A percentile compares a stretch with the other conserved stretches of the same genome.
Evolutionary conservation across 2,113 vertebrate genomes (phyloP).

Genomic region (Lepisosteus osseus): DNA sequence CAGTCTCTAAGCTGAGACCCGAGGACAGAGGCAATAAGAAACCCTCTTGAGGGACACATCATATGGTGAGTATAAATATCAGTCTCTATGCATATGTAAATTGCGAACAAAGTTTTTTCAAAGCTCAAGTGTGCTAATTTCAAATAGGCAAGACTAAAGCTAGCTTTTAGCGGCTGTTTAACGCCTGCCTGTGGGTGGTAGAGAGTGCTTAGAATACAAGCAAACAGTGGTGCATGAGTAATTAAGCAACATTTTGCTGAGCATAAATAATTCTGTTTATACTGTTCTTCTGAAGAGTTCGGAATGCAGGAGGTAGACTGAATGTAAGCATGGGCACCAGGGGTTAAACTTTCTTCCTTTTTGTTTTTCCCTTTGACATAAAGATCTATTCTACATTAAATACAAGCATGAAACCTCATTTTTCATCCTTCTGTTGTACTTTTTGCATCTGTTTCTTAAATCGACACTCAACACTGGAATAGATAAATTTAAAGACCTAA

Average conservation of each 20-base stretch:
- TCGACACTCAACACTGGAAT: background rate
- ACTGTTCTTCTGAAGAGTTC: slow-evolving; percentile 84
- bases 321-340: slow-evolving; percentile 69
- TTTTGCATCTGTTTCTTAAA: background rate
- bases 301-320: slow-evolving; percentile 69
- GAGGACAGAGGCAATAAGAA: slow-evolving; percentile 97
- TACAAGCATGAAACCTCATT: slow-evolving; percentile 35
- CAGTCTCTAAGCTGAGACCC: slow-evolving; percentile 89
- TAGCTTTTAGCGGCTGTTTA: slow-evolving; percentile 97
- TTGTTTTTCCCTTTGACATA: slow-evolving; percentile 43
- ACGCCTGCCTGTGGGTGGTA: slow-evolving; percentile 96
- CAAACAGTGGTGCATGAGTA: slow-evolving; percentile 92
- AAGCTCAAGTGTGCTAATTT: slow-evolving; percentile 98
- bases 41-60: slow-evolving; percentile 89
- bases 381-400: slow-evolving; percentile 37
- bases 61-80: slow-evolving; percentile 93
- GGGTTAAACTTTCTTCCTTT: slow-evolving; percentile 72
- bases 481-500: slow-evolving; percentile 10
- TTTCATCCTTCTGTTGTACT: slow-evolving; percentile 24
- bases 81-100: slow-evolving; percentile 99
- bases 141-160: slow-evolving; percentile 88
- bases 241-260: slow-evolving; percentile 98
- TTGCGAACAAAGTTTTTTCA: slow-evolving; percentile 86
- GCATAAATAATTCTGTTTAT: slow-evolving; percentile 99
- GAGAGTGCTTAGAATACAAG: slow-evolving; percentile 83